These are phyloP conservation scores for Opisthograptis luteolata DNA, from an alignment of 2,888 invertebrate species.

Conservation along the genomic window DNA sequence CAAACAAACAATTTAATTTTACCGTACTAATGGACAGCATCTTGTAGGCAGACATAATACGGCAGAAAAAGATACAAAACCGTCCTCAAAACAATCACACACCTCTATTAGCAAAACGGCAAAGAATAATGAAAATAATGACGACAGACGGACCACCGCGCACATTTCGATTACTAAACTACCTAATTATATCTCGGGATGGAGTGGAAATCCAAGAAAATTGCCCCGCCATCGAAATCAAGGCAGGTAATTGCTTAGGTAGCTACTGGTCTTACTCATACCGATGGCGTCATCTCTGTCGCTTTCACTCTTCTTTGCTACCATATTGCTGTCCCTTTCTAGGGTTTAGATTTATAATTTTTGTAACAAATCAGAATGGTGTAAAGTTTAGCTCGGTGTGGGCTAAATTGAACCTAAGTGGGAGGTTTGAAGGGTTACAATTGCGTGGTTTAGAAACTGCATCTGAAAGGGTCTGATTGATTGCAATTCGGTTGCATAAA, in stretches of 20 bases:
- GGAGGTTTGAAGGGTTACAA: neutral
- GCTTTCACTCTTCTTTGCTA: slow-evolving; percentile 50
- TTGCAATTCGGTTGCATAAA: slow-evolving; percentile 24
- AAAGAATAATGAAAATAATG: slow-evolving; percentile 75
- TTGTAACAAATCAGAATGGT: slow-evolving; percentile 9
- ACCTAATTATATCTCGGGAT: slow-evolving; percentile 67
- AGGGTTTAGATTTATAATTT: slow-evolving; percentile 52
- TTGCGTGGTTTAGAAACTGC: slow-evolving; percentile 6
- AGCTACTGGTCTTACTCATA: slow-evolving; percentile 76
- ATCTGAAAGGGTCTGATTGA: slow-evolving; percentile 18
- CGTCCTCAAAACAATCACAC: slow-evolving; percentile 41
- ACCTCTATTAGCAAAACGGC: slow-evolving; percentile 62
- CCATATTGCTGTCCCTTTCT: slow-evolving; percentile 50
- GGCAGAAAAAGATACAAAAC: slow-evolving; percentile 2
- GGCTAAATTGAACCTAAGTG: slow-evolving; percentile 13
- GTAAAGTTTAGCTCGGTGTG: slow-evolving; percentile 1
- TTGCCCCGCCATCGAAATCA: slow-evolving; percentile 67
- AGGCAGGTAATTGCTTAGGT: slow-evolving; percentile 62
- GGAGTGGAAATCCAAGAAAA: slow-evolving; percentile 70
- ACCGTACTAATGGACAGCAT: too few species aligned
- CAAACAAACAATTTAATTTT: too few species aligned
- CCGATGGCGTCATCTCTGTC: slow-evolving; percentile 62
- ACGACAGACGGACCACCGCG: slow-evolving; percentile 63
- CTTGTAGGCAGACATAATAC: neutral
- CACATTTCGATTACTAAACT: slow-evolving; percentile 73